Percentiles rank a stretch among this genome's conserved stretches.
These are phyloP conservation scores for Adineta ricciae DNA, from an alignment of 2,888 invertebrate genomes.

Conservation along the genomic window DNA sequence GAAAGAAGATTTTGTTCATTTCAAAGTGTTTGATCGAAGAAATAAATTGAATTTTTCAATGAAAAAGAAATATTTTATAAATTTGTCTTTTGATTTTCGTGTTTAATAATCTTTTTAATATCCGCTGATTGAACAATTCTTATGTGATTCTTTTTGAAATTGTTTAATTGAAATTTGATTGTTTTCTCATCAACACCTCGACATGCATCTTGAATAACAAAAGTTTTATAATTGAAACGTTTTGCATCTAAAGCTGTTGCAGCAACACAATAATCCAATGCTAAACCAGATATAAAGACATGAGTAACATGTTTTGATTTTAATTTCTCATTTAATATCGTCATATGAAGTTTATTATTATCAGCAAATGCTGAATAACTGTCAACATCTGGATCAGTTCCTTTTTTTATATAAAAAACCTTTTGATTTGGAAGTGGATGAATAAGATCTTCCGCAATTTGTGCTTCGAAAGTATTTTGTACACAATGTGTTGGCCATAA, in stretches of 20 bases:
- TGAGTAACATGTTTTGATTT: constrained; percentile 55
- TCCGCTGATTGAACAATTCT: no score
- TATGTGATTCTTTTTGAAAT: neutral
- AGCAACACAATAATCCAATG: neutral
- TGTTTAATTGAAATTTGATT: neutral
- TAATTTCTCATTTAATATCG: neutral
- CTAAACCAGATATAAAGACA: constrained; percentile 66
- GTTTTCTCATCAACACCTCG: neutral
- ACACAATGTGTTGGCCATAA: constrained; percentile 93
- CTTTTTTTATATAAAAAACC: constrained; percentile 51
- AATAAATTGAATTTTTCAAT: no score
- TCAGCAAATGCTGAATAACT: constrained; percentile 98
- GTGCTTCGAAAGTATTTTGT: constrained; percentile 85
- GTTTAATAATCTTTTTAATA: no score
- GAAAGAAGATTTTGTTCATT: no score
- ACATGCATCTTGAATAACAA: neutral
- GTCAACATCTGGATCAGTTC: constrained; percentile 84
- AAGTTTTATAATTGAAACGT: neutral
- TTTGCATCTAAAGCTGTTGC: neutral
- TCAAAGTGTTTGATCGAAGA: no score
- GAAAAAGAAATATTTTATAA: no score
- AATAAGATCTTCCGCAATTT: constrained; percentile 76
- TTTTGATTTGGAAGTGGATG: constrained; percentile 34
- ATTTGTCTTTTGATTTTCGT: no score
- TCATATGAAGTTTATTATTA: constrained; percentile 58